Conservation (phyloP, 2,113 vertebrate species). For the Urocynchramus pylzowi region DNA sequence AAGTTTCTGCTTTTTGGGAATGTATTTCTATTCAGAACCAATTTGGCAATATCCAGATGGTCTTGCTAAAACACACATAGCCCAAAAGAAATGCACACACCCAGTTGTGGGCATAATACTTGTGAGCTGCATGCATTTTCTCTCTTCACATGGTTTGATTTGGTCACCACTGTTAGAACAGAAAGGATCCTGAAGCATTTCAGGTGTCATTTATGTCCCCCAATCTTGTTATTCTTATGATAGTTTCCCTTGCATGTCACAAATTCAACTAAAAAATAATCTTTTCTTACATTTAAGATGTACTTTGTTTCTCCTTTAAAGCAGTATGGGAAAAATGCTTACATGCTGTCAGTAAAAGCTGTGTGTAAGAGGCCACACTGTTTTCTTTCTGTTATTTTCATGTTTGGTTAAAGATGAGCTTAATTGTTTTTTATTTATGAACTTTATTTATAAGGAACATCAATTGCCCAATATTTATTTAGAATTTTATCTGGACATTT, state of each 20-base stretch:
- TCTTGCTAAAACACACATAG: background rate
- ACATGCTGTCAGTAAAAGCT: background rate
- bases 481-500: background rate
- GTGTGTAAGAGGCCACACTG: background rate
- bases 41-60: background rate
- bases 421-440: background rate
- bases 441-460: background rate
- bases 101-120: background rate
- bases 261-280: background rate
- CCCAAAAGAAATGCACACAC: background rate
- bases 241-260: background rate
- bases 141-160: background rate
- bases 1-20: background rate
- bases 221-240: background rate
- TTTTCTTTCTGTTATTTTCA: background rate
- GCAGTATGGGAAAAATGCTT: background rate
- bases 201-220: background rate
- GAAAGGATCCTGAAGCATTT: background rate
- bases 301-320: background rate
- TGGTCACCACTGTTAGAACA: background rate
- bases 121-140: background rate
- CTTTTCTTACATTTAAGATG: background rate
- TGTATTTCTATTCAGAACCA: background rate
- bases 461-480: background rate
- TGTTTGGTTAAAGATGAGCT: background rate